Evolutionary conservation across 2,888 invertebrate species (phyloP).

Genomic region (Pandemis heparana): DNA sequence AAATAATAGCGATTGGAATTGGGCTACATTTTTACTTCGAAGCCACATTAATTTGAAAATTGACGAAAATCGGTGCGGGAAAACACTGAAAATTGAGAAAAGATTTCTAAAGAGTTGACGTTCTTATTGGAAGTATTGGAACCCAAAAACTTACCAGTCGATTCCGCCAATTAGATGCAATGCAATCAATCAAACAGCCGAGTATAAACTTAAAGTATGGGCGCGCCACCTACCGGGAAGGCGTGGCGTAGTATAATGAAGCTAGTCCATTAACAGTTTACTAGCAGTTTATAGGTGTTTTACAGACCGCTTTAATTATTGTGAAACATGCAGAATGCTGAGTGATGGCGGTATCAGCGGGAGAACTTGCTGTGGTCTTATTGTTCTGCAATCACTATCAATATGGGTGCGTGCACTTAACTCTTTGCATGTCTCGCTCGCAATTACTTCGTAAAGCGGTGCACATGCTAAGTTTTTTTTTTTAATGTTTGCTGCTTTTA

Average conservation of each 20-base stretch:
- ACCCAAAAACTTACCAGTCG: neutral
- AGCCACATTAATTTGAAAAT: neutral
- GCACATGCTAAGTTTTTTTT: conserved; percentile 12
- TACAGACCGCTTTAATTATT: conserved; percentile 79
- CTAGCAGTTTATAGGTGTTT: conserved; percentile 76
- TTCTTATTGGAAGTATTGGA: conserved; percentile 6
- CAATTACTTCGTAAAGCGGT: conserved; percentile 25
- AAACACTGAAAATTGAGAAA: neutral
- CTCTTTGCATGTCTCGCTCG: conserved; percentile 28
- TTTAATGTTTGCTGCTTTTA: conserved; percentile 15
- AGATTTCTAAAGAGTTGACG: neutral
- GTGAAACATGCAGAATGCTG: conserved; percentile 61
- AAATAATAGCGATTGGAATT: no score
- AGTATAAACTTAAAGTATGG: conserved; percentile 50
- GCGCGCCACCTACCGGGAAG: conserved; percentile 73
- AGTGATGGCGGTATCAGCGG: conserved; percentile 51
- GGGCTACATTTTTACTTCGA: no score
- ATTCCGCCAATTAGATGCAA: neutral
- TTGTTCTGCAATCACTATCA: conserved; percentile 42
- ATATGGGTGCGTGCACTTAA: conserved; percentile 40
- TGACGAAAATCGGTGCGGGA: no score
- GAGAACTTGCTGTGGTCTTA: conserved; percentile 30
- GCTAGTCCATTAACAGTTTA: conserved; percentile 71
- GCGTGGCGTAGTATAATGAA: conserved; percentile 69
- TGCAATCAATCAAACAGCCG: conserved; percentile 35